Percentiles rank a stretch among this genome's conserved stretches.
Evolutionary conservation across 2,797 vertebrate species (phyloP).

Genomic region (Hydrolagus colliei): DNA sequence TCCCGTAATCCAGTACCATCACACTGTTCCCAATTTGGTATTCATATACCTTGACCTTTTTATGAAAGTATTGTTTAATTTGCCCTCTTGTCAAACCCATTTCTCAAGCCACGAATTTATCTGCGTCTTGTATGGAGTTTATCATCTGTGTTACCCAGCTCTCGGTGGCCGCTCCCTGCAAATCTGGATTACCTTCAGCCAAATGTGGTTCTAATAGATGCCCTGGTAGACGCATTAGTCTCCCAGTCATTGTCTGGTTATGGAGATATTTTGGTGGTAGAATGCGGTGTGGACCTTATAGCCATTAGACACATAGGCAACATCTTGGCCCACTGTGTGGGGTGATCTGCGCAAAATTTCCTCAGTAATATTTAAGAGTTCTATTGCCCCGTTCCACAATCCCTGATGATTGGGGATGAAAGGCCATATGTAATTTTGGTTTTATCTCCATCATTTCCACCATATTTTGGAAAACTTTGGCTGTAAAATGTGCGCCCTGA

Average conservation of each 20-base stretch:
- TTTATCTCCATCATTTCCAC: neutral
- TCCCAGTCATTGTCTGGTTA: neutral
- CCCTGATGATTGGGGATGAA: neutral
- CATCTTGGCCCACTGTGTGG: neutral
- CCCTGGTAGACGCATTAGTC: neutral
- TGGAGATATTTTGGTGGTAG: neutral
- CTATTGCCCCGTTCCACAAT: neutral
- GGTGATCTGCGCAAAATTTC: neutral
- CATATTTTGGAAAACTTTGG: neutral
- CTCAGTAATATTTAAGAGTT: neutral
- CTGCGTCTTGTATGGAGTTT: no score
- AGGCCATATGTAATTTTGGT: neutral
- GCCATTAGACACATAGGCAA: neutral
- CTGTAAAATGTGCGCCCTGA: neutral
- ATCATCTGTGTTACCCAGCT: no score
- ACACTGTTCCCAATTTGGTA: no score
- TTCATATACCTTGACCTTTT: no score
- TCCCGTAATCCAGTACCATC: no score
- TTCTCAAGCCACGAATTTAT: no score
- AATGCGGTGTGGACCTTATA: neutral
- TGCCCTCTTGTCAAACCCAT: no score
- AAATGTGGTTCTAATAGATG: neutral
- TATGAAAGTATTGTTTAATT: no score
- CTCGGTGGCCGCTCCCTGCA: no score
- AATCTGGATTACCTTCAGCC: no score